Base-by-base conservation (phyloP, 2,888 invertebrate genomes). In the Cryptus armator region DNA sequence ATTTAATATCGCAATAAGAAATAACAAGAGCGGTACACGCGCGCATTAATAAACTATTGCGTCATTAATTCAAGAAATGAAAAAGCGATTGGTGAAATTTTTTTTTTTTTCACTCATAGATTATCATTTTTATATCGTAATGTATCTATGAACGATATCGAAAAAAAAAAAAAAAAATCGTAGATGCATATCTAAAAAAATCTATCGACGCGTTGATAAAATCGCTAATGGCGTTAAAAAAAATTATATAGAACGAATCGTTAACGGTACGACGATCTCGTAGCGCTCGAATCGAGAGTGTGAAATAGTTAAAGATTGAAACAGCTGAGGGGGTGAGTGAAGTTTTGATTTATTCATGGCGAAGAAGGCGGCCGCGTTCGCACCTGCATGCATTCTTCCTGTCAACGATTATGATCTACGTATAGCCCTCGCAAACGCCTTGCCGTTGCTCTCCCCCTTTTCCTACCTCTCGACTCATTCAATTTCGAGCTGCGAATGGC, bases 321-420 rank as follows among this genome's bases (percentile, higher is more conserved):
- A 24, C 19, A 71, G 32, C 67, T 32, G 59, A 67, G 72, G 59
- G 81, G 19, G 56, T 56, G 72, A 80, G 76, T 81, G 81, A 81
- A 83, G 83, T 84, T 83, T 70, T 70, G 84, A 87, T 87, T 87
- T 87, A 87, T 87, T 87, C 84, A 81, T 84, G 85, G 74, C 78
- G 82, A 72, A 51, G 64, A 53, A 76, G 77, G 89, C 89, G 86
- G 76, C 81, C 85, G 82, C 87, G 87, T 91, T 92, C 89, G 89
- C 91, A 91, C 90, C 91, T 91, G 91, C 89, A 77, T 81, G 87
- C 88, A 87, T 89, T 88, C 88, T 89, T 87, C 85, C 85, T 86
- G 89, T 88, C 89, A 89, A 81, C 86, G 91, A 91, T 91, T 87
- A 88, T 86, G 86, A 88, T 88, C 87, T 86, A 86, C 81, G 81